Conservation (phyloP, 2,113 vertebrate species). For the Atractosteus spatula region DNA sequence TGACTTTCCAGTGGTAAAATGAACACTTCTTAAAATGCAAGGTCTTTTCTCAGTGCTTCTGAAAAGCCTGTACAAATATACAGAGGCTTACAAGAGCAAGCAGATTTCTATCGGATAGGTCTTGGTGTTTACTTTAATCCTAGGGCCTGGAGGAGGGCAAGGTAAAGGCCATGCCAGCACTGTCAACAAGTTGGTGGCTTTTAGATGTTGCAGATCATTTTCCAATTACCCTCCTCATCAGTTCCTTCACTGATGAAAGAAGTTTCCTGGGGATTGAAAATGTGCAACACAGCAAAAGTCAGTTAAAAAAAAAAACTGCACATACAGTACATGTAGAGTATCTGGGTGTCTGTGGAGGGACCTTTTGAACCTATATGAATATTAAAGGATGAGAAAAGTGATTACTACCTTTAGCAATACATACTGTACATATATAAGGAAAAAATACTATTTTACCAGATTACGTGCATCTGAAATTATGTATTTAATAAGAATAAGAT, state of each 20-base stretch:
- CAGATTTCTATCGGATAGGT: conserved; percentile 21
- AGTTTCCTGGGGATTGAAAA: background rate
- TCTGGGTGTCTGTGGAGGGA: background rate
- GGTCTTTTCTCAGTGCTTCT: conserved; percentile 7
- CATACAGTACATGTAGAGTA: conserved; percentile 1
- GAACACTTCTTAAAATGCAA: conserved; percentile 14
- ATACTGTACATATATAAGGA: no score
- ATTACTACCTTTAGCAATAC: no score
- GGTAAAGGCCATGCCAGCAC: conserved; percentile 10
- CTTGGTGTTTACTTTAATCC: conserved; percentile 10
- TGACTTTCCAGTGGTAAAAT: conserved; percentile 22
- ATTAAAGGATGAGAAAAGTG: background rate
- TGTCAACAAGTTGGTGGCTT: conserved; percentile 30
- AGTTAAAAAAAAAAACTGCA: background rate
- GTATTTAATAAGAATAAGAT: no score
- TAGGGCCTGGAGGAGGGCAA: background rate
- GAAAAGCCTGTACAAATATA: conserved; percentile 31
- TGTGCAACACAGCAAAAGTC: background rate
- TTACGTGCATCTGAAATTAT: no score
- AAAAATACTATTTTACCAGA: no score
- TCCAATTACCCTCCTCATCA: background rate
- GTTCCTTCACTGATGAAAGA: background rate
- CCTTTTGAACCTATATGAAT: background rate
- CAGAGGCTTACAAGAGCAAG: conserved; percentile 26
- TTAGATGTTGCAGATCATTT: conserved; percentile 7